Percentiles rank a stretch among this genome's conserved stretches.
Conservation (phyloP, 2,797 vertebrate species). For the Vespertilio murinus region DNA sequence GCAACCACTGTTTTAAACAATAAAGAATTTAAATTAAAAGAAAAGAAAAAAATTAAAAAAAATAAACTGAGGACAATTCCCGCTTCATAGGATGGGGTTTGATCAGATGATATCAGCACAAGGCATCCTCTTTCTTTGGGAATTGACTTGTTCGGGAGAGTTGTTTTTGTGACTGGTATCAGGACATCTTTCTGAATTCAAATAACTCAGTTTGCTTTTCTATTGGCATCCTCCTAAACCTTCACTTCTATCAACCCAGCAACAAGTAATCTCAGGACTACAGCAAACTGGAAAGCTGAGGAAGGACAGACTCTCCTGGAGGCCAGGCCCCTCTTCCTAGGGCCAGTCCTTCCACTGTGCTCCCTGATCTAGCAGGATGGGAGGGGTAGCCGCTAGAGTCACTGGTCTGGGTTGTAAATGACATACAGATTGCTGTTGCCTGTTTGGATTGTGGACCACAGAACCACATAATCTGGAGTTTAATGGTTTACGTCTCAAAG, state of each 20-base stretch:
- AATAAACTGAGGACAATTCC: slow-evolving; percentile 11
- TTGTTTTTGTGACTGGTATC: background rate
- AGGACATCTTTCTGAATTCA: slow-evolving; percentile 19
- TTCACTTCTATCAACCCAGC: background rate
- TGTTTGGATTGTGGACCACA: background rate
- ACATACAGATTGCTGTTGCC: background rate
- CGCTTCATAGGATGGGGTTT: background rate
- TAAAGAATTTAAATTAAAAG: too few relatives aligned
- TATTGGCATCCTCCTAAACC: background rate
- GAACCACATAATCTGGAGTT: slow-evolving; percentile 2
- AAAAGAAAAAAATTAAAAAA: background rate
- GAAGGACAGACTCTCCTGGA: background rate
- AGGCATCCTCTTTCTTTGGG: background rate
- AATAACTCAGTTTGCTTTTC: background rate
- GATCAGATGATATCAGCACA: background rate
- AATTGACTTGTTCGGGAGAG: background rate
- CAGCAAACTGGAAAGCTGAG: background rate
- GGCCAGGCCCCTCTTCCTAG: background rate
- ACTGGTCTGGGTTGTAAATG: background rate
- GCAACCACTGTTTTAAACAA: too few relatives aligned
- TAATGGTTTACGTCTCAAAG: background rate
- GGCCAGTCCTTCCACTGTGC: background rate
- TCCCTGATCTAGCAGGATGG: background rate
- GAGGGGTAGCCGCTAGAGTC: background rate
- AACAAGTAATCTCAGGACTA: background rate